Percentiles rank a stretch among this genome's conserved stretches.
Evolutionary conservation across 92 coral and sea anemone genomes (phyloP).

Genomic region (Paragorgia papillata): DNA sequence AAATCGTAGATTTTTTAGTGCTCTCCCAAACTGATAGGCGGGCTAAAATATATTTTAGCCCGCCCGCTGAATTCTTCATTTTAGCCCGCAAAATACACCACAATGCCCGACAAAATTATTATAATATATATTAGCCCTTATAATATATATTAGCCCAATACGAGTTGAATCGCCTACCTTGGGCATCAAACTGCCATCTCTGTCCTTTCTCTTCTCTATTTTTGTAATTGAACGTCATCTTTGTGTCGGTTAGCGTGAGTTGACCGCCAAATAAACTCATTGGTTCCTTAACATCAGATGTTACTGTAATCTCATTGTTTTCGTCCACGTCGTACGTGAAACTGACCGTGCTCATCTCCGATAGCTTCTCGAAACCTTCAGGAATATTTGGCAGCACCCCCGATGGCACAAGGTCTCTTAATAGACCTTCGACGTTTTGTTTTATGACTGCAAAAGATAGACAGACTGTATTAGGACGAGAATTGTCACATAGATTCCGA

Average conservation of each 20-base stretch:
- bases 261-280: conserved; percentile 73
- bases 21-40: too few relatives aligned
- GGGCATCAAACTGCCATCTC: conserved; percentile 68
- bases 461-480: too few relatives aligned
- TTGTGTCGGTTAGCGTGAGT: conserved; percentile 67
- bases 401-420: conserved; percentile 36
- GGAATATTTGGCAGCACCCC: conserved; percentile 76
- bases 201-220: conserved; percentile 61
- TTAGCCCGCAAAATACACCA: too few relatives aligned
- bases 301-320: conserved; percentile 71
- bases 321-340: conserved; percentile 76
- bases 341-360: conserved; percentile 79
- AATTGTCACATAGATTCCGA: too few relatives aligned
- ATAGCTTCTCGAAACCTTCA: conserved; percentile 83
- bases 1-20: too few relatives aligned
- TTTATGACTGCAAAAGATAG: conserved; percentile 18
- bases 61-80: too few relatives aligned
- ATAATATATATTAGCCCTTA: too few relatives aligned
- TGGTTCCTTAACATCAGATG: conserved; percentile 82
- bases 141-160: too few relatives aligned
- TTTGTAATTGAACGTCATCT: conserved; percentile 80
- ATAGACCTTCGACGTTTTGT: conserved; percentile 6
- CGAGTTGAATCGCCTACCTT: conserved; percentile 20
- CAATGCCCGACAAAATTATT: too few relatives aligned
- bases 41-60: too few relatives aligned